These are phyloP conservation scores for Epirrita christyi DNA, from an alignment of 2,888 invertebrate species.

Conservation along the genomic window DNA sequence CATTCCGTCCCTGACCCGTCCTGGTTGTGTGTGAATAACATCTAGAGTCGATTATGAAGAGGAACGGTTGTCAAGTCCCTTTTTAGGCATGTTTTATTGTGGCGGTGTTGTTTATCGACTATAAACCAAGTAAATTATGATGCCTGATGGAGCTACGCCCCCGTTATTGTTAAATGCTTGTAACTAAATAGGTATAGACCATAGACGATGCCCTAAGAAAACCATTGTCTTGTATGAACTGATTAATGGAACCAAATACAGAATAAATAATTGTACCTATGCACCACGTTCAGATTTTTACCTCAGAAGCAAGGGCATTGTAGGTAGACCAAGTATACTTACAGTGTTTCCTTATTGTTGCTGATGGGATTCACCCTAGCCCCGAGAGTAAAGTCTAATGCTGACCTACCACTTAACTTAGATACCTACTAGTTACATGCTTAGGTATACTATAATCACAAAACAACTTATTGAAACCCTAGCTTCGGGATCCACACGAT, in stretches of 20 bases:
- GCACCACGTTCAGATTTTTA: too few species aligned
- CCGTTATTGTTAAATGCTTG: slow-evolving; percentile 23
- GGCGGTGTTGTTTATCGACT: slow-evolving; percentile 31
- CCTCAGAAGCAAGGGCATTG: too few species aligned
- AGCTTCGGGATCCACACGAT: too few species aligned
- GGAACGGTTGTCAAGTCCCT: slow-evolving; percentile 37
- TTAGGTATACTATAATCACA: too few species aligned
- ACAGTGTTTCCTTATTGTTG: not conserved
- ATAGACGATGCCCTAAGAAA: not conserved
- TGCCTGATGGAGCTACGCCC: slow-evolving; percentile 14
- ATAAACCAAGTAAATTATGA: slow-evolving; percentile 33
- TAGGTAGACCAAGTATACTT: not conserved
- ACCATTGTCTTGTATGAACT: not conserved
- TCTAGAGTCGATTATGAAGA: slow-evolving; percentile 34
- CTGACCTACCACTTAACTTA: too few species aligned
- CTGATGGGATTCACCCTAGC: too few species aligned
- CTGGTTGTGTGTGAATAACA: not conserved
- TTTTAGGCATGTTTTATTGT: slow-evolving; percentile 42
- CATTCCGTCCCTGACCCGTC: slow-evolving; percentile 7
- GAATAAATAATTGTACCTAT: too few species aligned
- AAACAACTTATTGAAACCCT: not conserved
- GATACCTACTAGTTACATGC: too few species aligned
- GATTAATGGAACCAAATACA: too few species aligned
- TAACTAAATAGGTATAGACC: slow-evolving; percentile 24
- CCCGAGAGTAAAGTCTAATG: too few species aligned